Evolutionary conservation across 2,888 invertebrate genomes (phyloP), one percentile per base, ranked within the genome.

Genomic region (Nephrotoma appendiculata): DNA sequence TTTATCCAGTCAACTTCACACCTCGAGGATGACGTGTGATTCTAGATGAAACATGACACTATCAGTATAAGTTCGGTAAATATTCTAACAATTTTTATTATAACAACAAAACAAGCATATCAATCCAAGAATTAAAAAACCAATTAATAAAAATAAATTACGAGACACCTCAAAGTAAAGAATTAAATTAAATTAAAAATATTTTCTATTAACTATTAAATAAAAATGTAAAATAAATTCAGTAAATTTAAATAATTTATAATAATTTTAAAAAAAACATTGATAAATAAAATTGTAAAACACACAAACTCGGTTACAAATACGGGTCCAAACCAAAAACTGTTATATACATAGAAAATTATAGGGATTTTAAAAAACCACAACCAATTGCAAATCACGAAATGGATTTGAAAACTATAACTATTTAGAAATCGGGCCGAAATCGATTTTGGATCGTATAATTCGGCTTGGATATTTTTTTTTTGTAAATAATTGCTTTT

Each of bases 11-110:
- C 85, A 45, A 44, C 44, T 4, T 44, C 85, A 7, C 44, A 44
- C 4, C 86, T 86, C 12, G 86, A 86, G n/a, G 57, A 86, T 42
- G 86, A 86, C 42, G 86, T 86, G 41, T 86, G 44, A 44, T 85
- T 84, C 84, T 71, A 71, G 31, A 31, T 31, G 71, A 7, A 71
- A 71, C 9, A 19, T 6, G 31, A 57, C 52, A 57, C n/a, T n/a
- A n/a, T 19, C 52, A 57, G 6, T 15, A 71, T 71, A 71, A 11
- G 71, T 31, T 7, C 71, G 31, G 71, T 71, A 71, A 71, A 31
- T 71, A 71, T 71, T 71, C 71, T 31, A 71, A 19, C 31, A 71
- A 0, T 31, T 71, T 31, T 71, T 9, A 71, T 71, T 52, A 31
- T 31, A 31, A n/a, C 52, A 71, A 71, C 71, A 71, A 71, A 19